Percentiles rank a stretch among this genome's conserved stretches.
Evolutionary conservation across 2,113 vertebrate genomes (phyloP).

Genomic region (Tonatia bakeri): DNA sequence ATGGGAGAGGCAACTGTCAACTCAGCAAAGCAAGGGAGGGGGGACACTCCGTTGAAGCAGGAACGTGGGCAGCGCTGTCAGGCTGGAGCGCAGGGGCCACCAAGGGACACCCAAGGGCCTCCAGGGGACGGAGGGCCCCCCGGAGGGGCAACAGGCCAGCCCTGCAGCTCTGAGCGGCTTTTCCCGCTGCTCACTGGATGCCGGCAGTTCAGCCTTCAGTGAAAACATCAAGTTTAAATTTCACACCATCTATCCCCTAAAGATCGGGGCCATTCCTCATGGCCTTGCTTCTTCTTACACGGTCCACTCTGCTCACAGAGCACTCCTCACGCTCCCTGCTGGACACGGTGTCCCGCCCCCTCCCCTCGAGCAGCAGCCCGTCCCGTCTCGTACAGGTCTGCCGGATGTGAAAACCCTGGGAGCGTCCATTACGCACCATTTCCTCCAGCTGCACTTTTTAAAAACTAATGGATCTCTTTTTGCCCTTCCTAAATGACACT

Average conservation of each 20-base stretch:
- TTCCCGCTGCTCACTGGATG: neutral
- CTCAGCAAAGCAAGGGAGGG: neutral
- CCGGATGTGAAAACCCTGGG: neutral
- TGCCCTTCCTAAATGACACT: neutral
- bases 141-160: neutral
- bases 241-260: neutral
- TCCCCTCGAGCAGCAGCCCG: neutral
- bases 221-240: neutral
- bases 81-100: neutral
- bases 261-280: rapidly evolving
- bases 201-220: neutral
- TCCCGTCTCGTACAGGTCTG: neutral
- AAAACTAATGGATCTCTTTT: neutral
- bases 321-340: neutral
- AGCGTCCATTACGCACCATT: neutral
- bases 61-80: rapidly evolving
- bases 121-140: neutral
- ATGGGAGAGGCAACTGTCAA: neutral
- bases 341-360: neutral
- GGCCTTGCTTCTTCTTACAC: neutral
- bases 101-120: rapidly evolving
- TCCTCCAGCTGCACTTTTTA: neutral
- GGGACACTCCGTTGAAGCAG: rapidly evolving
- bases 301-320: neutral
- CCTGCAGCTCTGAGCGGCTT: neutral